Percentiles rank a stretch among this genome's conserved stretches.
These are phyloP conservation scores for Strigamia transsilvanica DNA, from an alignment of 2,888 invertebrate species.

Conservation along the genomic window DNA sequence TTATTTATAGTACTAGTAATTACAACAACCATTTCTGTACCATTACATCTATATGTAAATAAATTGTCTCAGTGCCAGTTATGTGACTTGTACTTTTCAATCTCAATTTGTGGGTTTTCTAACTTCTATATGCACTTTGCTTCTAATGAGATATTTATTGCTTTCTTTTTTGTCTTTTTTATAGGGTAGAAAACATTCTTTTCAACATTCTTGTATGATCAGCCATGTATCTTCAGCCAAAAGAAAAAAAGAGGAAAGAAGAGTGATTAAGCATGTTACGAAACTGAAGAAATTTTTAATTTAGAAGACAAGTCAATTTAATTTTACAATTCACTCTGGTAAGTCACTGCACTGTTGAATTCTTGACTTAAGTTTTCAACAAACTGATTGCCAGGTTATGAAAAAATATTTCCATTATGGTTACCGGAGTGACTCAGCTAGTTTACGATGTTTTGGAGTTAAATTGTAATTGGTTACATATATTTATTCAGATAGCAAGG, in stretches of 20 bases:
- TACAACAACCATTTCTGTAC: too few relatives aligned
- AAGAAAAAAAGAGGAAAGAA: background rate
- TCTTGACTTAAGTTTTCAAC: too few relatives aligned
- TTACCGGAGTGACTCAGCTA: too few relatives aligned
- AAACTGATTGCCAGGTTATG: too few relatives aligned
- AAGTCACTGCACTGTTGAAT: background rate
- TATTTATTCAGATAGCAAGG: too few relatives aligned
- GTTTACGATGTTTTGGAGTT: too few relatives aligned
- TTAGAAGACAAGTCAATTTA: background rate
- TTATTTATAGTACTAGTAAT: too few relatives aligned
- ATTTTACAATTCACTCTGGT: background rate
- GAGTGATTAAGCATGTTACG: background rate
- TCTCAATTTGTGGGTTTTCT: background rate
- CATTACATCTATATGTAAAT: too few relatives aligned
- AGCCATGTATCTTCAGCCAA: background rate
- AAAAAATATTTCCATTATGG: too few relatives aligned
- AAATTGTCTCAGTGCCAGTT: too few relatives aligned
- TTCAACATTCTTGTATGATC: slow-evolving; percentile 1
- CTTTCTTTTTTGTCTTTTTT: slow-evolving; percentile 1
- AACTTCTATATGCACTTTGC: background rate
- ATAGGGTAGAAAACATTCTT: background rate
- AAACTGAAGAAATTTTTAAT: background rate
- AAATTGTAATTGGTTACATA: too few relatives aligned
- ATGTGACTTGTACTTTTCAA: too few relatives aligned
- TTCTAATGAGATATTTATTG: background rate